Evolutionary conservation across 2,888 invertebrate species (phyloP).

Genomic region (Pemphredon lugubris): DNA sequence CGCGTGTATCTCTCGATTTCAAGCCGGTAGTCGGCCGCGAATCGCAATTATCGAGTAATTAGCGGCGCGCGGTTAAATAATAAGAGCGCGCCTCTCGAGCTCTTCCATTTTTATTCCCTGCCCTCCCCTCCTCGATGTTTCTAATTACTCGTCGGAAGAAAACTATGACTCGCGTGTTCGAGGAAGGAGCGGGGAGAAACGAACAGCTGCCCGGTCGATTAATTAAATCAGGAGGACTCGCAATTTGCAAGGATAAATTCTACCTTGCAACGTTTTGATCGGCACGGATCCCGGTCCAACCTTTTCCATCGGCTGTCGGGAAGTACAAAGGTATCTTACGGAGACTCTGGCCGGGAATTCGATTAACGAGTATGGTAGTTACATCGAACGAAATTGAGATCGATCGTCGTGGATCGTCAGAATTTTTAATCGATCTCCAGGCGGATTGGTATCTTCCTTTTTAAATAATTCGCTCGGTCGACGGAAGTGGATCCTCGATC

Average conservation of each 20-base stretch:
- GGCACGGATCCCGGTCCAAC: no score
- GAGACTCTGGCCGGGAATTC: no score
- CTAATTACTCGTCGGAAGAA: not conserved
- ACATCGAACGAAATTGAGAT: no score
- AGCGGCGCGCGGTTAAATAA: slow-evolving; percentile 6
- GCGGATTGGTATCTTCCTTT: no score
- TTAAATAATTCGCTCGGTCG: no score
- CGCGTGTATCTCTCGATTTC: not conserved
- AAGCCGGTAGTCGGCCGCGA: not conserved
- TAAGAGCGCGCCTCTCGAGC: not conserved
- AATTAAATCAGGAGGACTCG: not conserved
- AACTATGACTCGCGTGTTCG: not conserved
- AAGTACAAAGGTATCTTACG: no score
- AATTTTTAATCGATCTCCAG: no score
- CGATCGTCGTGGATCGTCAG: no score
- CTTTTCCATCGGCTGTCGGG: no score
- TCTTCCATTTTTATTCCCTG: not conserved
- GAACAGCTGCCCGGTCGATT: not conserved
- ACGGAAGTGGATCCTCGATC: no score
- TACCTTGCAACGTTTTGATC: not conserved
- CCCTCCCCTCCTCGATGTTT: not conserved
- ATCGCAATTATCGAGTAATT: slow-evolving; percentile 2
- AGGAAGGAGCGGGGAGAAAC: not conserved
- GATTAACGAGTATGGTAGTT: no score
- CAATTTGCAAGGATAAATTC: not conserved